A percentile compares a stretch with the other conserved stretches of the same genome.
Evolutionary conservation across 2,113 vertebrate genomes (phyloP).

Genomic region (Salvelinus alpinus): DNA sequence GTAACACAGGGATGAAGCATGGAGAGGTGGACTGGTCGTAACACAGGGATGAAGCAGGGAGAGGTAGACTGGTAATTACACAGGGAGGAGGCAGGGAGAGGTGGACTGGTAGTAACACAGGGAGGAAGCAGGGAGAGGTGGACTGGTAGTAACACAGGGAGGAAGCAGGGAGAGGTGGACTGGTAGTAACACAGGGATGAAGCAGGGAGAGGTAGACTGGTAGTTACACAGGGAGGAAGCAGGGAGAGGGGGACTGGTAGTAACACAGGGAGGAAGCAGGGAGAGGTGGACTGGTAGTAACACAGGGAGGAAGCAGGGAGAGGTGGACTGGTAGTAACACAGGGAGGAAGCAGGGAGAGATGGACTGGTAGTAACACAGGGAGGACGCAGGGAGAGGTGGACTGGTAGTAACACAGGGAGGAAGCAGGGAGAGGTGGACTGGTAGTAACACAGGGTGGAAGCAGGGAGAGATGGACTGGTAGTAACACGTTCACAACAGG

Average conservation of each 20-base stretch:
- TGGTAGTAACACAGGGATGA: neutral
- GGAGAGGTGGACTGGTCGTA: neutral
- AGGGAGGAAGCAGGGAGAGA: neutral
- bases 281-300: neutral
- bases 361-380: neutral
- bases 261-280: neutral
- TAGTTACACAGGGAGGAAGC: neutral
- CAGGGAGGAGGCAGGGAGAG: no score
- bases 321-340: neutral
- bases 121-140: no score
- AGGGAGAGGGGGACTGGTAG: neutral
- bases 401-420: no score
- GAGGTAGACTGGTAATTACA: neutral
- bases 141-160: no score
- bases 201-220: neutral
- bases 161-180: neutral
- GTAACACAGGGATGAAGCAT: neutral
- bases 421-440: neutral
- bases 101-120: no score
- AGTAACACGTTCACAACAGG: no score
- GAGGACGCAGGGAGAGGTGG: no score
- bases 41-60: neutral
- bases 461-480: neutral
- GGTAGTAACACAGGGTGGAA: neutral
- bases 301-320: neutral